Conservation (phyloP, 2,797 vertebrate species). For the Acanthopagrus latus region DNA sequence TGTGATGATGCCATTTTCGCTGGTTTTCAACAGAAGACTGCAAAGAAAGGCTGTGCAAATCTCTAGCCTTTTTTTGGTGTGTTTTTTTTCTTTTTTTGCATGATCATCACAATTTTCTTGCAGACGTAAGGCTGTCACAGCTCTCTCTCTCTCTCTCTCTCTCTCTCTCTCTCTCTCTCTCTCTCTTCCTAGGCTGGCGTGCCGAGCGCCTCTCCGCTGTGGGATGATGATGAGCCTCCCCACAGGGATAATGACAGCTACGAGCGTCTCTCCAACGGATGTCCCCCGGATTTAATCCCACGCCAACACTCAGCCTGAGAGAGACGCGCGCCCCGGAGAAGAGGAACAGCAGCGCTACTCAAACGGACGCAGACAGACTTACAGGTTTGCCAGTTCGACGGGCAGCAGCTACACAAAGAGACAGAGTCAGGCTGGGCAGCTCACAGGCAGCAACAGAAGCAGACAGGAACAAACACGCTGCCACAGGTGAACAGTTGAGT, state of each 20-base stretch:
- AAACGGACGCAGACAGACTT: constrained; percentile 18
- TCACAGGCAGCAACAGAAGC: constrained; percentile 48
- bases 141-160: constrained; percentile 59
- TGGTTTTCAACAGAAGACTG: background rate
- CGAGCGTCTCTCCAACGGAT: constrained; percentile 71
- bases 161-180: constrained; percentile 64
- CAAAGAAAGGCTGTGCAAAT: background rate
- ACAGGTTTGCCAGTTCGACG: constrained; percentile 51
- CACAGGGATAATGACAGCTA: constrained; percentile 75
- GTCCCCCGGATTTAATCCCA: constrained; percentile 77
- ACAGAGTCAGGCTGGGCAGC: constrained; percentile 49
- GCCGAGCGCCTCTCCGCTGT: constrained; percentile 44
- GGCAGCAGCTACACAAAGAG: constrained; percentile 54
- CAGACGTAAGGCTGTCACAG: constrained; percentile 63
- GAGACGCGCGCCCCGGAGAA: constrained; percentile 32
- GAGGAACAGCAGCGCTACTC: constrained; percentile 25
- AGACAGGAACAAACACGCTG: constrained; percentile 49
- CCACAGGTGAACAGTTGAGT: constrained; percentile 59
- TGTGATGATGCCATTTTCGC: constrained; percentile 1
- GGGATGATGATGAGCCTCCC: constrained; percentile 75
- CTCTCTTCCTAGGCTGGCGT: constrained; percentile 30
- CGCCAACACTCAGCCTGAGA: constrained; percentile 52
- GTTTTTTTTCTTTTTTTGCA: constrained; percentile 43
- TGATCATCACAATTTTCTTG: constrained; percentile 74
- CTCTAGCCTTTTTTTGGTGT: background rate